Base-by-base conservation (phyloP, 1,140 invertebrate genomes). In the Orchestia grillus region DNA sequence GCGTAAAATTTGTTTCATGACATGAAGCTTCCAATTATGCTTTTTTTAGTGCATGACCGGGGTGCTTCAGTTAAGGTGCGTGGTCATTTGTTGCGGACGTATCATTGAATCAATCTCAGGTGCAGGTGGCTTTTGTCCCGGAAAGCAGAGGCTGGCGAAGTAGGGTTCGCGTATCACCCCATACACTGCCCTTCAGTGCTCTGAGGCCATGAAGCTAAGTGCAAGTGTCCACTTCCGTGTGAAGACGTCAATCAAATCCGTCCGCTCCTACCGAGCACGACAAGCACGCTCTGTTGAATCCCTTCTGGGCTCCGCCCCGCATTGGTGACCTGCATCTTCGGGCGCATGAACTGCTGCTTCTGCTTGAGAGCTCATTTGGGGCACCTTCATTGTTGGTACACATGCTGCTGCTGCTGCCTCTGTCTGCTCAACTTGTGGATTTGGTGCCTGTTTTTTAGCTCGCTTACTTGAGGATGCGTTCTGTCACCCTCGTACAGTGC, bases 221-320 rank as follows among this genome's bases (percentile, higher is more conserved):
- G 92, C 44, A 47, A 94, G 44, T 45, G 92, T 94, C 44, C 92
- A 44, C 44, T 94, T 94, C 92, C 92, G 92, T 45, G 44, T 94
- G 43, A 47, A 94, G 92, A 44, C 92, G 92, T 94, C 92, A 94
- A 47, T 94, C 92, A 94, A 28, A 94, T 94, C 43, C 44, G 40
- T 44, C 40, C 92, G 44, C 43, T 40, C 44, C 92, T 94, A 0
- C 8, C 43, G 44, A 11, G 92, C 44, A 3, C 44, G 44, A 94
- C 92, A 94, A 44, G 44, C 92, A 19, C 6, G 43, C 92, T 94
- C 92, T 94, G 92, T 94, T 94, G 15, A 11, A 40, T 94, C 88
- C 28, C 88, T 44, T 90, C 88, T 90, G 88, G 42, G 88, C 88
- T 90, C 15, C 28, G 3, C 43, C 41, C 4, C 4, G 88, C 28